These are phyloP conservation scores for Boloria selene DNA, from an alignment of 2,888 invertebrate genomes.

Conservation along the genomic window DNA sequence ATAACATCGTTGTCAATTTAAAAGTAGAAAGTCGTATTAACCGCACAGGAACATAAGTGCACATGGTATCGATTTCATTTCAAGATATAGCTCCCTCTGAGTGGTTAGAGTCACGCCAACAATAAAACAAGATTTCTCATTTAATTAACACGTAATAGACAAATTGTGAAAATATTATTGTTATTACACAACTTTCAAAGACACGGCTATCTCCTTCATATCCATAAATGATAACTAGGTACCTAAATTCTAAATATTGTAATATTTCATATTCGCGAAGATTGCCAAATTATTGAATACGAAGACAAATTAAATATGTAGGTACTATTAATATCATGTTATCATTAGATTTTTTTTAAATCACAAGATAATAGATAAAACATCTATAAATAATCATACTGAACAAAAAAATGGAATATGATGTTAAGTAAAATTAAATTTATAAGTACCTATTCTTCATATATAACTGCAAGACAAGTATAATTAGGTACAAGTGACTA, in stretches of 20 bases:
- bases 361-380: too few species aligned
- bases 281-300: too few species aligned
- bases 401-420: too few species aligned
- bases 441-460: background rate
- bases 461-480: too few species aligned
- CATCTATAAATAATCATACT: too few species aligned
- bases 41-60: constrained; percentile 49
- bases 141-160: constrained; percentile 40
- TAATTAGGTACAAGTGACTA: background rate
- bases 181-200: constrained; percentile 31
- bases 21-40: constrained; percentile 65
- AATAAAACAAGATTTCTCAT: constrained; percentile 40
- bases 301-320: too few species aligned
- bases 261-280: background rate
- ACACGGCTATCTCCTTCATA: constrained; percentile 27
- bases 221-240: constrained; percentile 19
- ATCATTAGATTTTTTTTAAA: too few species aligned
- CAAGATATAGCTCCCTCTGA: constrained; percentile 47
- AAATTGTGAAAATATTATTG: constrained; percentile 34
- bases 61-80: constrained; percentile 56
- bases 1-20: constrained; percentile 32
- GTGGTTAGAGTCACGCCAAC: constrained; percentile 45
- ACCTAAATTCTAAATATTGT: background rate
- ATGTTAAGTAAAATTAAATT: too few species aligned
- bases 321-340: too few species aligned